A percentile compares a stretch with the other conserved stretches of the same genome.
phyloP scores from a whole-genome alignment of 1,140 invertebrate genomes.

The Gonatopus flavifemur region DNA sequence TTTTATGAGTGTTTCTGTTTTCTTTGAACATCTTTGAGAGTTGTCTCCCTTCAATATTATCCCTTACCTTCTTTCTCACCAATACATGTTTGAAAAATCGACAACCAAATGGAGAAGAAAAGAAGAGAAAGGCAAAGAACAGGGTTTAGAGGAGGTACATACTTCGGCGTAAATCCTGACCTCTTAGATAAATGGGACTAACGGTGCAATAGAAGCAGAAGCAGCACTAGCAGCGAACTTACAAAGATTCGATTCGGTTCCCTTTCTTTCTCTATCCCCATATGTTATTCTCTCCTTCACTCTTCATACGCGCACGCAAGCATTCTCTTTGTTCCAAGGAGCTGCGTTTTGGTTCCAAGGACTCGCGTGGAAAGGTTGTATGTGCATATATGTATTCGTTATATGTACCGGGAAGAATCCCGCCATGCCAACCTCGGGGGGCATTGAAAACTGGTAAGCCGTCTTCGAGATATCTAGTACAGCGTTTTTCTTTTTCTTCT shows the following conservation, averaged over 20 bases:
- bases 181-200: conserved; percentile 34
- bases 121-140: neutral
- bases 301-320: neutral
- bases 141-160: conserved; percentile 22
- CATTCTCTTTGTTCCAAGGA: conserved; percentile 25
- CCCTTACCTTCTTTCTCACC: neutral
- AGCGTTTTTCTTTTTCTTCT: no score
- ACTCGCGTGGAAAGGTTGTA: no score
- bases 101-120: conserved; percentile 16
- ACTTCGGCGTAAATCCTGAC: conserved; percentile 26
- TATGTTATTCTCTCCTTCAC: no score
- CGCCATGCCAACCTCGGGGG: no score
- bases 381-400: no score
- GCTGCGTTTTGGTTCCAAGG: conserved; percentile 7
- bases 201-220: conserved; percentile 12
- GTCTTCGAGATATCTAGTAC: no score
- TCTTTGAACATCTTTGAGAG: conserved; percentile 1
- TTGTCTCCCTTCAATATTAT: neutral
- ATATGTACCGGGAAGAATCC: no score
- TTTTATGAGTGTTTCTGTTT: conserved; percentile 1
- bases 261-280: no score
- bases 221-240: no score
- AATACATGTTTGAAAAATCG: conserved; percentile 5
- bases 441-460: no score
- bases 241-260: no score